Percentiles rank a stretch among this genome's conserved stretches.
Evolutionary conservation across 2,797 vertebrate genomes (phyloP).

Genomic region (Phoxinus dragarum): DNA sequence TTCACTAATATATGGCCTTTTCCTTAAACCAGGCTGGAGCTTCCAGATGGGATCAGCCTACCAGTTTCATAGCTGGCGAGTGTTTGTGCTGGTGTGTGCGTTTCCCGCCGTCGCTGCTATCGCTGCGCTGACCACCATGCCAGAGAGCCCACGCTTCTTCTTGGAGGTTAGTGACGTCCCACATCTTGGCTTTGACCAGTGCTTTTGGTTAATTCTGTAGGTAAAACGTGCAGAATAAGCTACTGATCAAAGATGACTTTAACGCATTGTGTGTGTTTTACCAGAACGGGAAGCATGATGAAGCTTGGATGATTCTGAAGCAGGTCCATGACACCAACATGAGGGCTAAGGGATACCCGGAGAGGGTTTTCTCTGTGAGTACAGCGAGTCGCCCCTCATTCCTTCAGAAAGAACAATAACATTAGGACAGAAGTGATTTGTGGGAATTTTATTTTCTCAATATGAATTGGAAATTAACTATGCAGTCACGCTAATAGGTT

Average conservation of each 20-base stretch:
- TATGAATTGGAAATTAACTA: conserved; percentile 36
- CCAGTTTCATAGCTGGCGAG: conserved; percentile 98
- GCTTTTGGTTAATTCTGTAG: background rate
- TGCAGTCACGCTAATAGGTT: conserved; percentile 29
- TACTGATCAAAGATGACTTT: background rate
- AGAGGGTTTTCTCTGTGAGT: conserved; percentile 95
- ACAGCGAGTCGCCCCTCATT: background rate
- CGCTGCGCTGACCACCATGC: conserved; percentile 93
- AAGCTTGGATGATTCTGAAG: conserved; percentile 98
- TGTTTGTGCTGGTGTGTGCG: conserved; percentile 95
- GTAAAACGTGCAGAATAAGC: background rate
- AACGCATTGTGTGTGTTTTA: conserved; percentile 24
- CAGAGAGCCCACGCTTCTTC: conserved; percentile 96
- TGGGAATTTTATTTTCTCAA: conserved; percentile 13
- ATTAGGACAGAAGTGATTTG: background rate
- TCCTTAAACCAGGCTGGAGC: conserved; percentile 87
- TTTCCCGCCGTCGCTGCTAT: conserved; percentile 95
- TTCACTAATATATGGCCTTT: background rate
- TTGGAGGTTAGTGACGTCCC: conserved; percentile 84
- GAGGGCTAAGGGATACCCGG: conserved; percentile 95
- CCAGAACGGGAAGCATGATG: conserved; percentile 96
- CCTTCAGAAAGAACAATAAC: conserved; percentile 10
- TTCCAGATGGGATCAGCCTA: conserved; percentile 99
- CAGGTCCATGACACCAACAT: conserved; percentile 99
- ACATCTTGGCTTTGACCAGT: background rate